Evolutionary conservation across 1,140 invertebrate genomes (phyloP).

Genomic region (Coptotermes formosanus): DNA sequence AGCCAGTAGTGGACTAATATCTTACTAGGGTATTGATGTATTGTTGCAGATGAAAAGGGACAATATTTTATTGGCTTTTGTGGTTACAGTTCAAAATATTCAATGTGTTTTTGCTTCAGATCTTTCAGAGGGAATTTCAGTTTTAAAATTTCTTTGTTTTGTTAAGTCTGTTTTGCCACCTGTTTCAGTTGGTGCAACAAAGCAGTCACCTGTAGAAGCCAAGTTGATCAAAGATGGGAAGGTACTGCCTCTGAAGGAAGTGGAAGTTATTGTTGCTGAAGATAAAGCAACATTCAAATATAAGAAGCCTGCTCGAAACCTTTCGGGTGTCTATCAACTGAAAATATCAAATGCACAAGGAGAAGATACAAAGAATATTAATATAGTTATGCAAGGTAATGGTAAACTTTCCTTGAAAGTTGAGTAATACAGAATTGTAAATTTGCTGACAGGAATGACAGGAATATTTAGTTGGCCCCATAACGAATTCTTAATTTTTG

Average conservation of each 20-base stretch:
- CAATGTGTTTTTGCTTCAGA: too few relatives aligned
- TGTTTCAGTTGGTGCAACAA: constrained; percentile 76
- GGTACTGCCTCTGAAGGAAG: constrained; percentile 78
- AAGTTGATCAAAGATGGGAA: constrained; percentile 89
- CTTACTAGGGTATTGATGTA: too few relatives aligned
- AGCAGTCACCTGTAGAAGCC: constrained; percentile 80
- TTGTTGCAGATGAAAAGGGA: too few relatives aligned
- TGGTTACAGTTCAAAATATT: too few relatives aligned
- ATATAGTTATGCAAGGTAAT: constrained; percentile 79
- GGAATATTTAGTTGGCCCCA: too few relatives aligned
- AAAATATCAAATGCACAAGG: constrained; percentile 85
- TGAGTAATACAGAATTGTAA: too few relatives aligned
- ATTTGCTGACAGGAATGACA: too few relatives aligned
- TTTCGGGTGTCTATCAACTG: constrained; percentile 81
- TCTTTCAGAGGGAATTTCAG: too few relatives aligned
- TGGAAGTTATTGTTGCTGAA: constrained; percentile 84
- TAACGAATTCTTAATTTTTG: too few relatives aligned
- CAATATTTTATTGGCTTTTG: too few relatives aligned
- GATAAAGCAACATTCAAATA: constrained; percentile 88
- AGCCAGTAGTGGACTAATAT: too few relatives aligned
- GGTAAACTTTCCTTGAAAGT: not conserved
- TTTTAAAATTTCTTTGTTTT: too few relatives aligned
- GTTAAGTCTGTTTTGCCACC: constrained; percentile 5
- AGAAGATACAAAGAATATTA: constrained; percentile 79
- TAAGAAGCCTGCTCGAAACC: constrained; percentile 81